Conservation (phyloP, 92 coral and sea anemone species). For the Porites evermanni region DNA sequence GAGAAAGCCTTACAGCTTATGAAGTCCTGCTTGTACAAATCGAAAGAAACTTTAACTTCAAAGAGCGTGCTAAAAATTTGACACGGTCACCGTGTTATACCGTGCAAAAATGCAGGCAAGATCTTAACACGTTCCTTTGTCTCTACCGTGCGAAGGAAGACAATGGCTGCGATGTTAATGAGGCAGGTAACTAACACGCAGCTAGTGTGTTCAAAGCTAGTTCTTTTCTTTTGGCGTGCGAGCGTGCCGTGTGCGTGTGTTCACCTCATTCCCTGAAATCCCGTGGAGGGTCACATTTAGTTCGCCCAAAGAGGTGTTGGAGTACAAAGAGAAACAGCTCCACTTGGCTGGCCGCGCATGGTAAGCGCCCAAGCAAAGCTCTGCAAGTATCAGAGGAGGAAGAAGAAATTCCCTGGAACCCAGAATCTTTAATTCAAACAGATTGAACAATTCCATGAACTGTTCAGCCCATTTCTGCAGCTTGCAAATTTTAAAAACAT, state of each 20-base stretch:
- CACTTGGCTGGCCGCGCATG: no score
- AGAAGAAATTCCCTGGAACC: no score
- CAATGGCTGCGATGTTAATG: slow-evolving; percentile 17
- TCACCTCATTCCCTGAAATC: slow-evolving; percentile 27
- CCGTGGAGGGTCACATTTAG: slow-evolving; percentile 34
- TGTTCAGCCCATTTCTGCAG: no score
- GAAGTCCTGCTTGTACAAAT: neutral
- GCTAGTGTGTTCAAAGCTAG: slow-evolving; percentile 25
- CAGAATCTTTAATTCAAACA: no score
- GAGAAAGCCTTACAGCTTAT: slow-evolving; percentile 22
- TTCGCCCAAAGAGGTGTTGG: no score
- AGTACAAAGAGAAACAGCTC: no score
- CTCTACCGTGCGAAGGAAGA: slow-evolving; percentile 26
- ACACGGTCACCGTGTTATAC: slow-evolving; percentile 30
- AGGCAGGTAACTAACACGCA: slow-evolving; percentile 31
- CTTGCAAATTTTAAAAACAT: no score
- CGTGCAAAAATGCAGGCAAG: neutral
- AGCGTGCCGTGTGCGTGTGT: slow-evolving; percentile 20
- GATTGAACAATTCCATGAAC: no score
- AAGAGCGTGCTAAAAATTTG: slow-evolving; percentile 17
- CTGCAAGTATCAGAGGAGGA: no score
- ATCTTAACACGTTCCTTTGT: slow-evolving; percentile 28
- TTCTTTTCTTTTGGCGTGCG: slow-evolving; percentile 34
- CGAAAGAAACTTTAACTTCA: neutral
- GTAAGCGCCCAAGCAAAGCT: no score